Conservation (phyloP, 2,113 vertebrate species). For the Marcusenius ussheri region DNA sequence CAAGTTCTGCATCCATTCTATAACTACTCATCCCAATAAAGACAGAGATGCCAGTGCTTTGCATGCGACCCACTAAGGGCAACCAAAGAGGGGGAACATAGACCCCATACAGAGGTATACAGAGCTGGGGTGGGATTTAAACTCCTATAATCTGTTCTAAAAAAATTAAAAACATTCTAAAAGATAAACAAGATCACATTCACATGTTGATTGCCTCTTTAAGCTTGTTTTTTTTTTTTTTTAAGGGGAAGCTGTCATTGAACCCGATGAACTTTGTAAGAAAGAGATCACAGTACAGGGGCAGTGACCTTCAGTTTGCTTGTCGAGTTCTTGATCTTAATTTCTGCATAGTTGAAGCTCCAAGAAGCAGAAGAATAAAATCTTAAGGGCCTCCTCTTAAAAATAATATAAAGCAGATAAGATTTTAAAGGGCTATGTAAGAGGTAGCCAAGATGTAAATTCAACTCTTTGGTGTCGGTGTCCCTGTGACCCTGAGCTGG, state of each 20-base stretch:
- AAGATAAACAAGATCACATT: background rate
- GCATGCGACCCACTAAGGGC: background rate
- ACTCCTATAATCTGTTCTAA: background rate
- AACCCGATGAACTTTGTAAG: background rate
- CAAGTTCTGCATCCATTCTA: background rate
- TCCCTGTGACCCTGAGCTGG: background rate
- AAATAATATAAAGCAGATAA: background rate
- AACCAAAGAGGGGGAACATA: background rate
- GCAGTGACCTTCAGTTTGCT: background rate
- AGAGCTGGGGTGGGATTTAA: background rate
- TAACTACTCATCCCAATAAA: background rate
- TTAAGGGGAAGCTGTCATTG: background rate
- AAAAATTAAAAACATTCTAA: background rate
- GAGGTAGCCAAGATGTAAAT: background rate
- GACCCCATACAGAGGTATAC: background rate
- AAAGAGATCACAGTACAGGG: background rate
- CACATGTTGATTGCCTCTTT: no score
- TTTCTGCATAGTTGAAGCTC: background rate
- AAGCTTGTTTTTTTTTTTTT: background rate
- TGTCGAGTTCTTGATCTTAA: background rate
- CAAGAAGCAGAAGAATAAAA: background rate
- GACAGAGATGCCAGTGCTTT: background rate
- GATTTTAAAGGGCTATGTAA: constrained; percentile 7
- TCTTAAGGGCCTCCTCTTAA: background rate
- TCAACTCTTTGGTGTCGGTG: background rate